Base-by-base conservation (phyloP, 2,888 invertebrate genomes). In the Drosophila tripunctata region DNA sequence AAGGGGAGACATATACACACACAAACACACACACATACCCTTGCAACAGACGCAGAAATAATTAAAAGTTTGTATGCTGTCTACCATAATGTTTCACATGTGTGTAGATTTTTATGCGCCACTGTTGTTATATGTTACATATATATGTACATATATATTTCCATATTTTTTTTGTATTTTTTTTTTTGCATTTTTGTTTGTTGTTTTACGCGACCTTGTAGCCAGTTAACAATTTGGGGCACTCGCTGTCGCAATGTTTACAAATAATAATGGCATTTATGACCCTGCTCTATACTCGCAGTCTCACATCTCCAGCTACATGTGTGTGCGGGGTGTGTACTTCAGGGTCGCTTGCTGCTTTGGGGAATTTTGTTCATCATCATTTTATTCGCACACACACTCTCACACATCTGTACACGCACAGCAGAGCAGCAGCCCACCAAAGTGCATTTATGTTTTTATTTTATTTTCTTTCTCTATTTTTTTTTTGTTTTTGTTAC, bases 211-310 rank as follows among this genome's bases (percentile, higher is more conserved):
- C 74, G 79, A 84, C 83, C 83, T 83, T 83, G 85, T 77, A 67
- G 67, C 63, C 50, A 84, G 85, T 78, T 81, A 75, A 87, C 87
- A 84, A 78, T 84, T 83, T 81, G 77, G 87, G 70, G 60, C 78
- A 77, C 78, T 73, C 75, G 76, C 77, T 77, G 87, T 70, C 82
- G 78, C 85, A 83, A 72, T 83, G 85, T 85, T 83, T 87, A 83
- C 83, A 81, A 84, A 84, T 78, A 84, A 84, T 87, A 83, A 83
- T 84, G 75, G 77, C 85, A 73, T 87, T 81, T 82, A 84, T 87
- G 85, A 87, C 87, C 87, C 84, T 73, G 78, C 65, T 76, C 62
- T 60, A 50, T 57, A 52, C 64, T 51, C 71, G 17, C 41, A 41
- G 22, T 27, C 36, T 4, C 45, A 45, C 60, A 45, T 40, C 36